A percentile compares a stretch with the other conserved stretches of the same genome.
Conservation (phyloP, 2,888 invertebrate genomes). For the Cyrtodaria siliqua region DNA sequence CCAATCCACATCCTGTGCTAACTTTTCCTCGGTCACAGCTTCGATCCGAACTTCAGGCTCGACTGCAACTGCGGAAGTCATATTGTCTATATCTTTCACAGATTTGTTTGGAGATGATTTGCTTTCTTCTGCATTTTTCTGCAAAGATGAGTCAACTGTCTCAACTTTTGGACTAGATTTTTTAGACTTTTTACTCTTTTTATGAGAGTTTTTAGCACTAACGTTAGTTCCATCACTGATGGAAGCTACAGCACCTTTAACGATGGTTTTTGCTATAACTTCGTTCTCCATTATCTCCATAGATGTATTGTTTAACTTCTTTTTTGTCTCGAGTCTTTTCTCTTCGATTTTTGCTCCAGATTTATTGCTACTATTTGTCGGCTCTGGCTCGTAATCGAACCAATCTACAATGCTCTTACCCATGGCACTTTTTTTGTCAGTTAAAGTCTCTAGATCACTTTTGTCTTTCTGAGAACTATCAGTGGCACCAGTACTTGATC, state of each 20-base stretch:
- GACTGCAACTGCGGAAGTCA: not conserved
- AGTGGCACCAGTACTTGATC: not conserved
- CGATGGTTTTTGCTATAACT: not conserved
- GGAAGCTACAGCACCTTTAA: not conserved
- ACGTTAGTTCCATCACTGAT: not conserved
- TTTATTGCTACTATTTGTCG: not conserved
- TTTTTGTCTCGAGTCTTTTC: slow-evolving; percentile 22
- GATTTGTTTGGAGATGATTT: not conserved
- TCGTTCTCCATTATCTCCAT: no score
- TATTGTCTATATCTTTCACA: not conserved
- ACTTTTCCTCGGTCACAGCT: not conserved
- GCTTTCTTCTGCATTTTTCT: not conserved
- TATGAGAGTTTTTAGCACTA: not conserved
- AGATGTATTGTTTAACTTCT: slow-evolving; percentile 15
- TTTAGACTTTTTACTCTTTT: slow-evolving; percentile 28
- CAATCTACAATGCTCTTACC: slow-evolving; percentile 60
- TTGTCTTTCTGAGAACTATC: no score
- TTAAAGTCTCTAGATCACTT: not conserved
- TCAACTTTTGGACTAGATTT: slow-evolving; percentile 19
- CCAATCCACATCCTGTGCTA: slow-evolving; percentile 32
- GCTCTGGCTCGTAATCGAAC: slow-evolving; percentile 61
- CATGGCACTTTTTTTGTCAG: slow-evolving; percentile 29
- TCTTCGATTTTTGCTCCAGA: slow-evolving; percentile 17
- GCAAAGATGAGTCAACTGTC: not conserved
- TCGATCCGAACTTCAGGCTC: not conserved